Evolutionary conservation across 2,113 vertebrate genomes (phyloP), one percentile per base, ranked within the genome.

Genomic region (Henicopernis longicauda): DNA sequence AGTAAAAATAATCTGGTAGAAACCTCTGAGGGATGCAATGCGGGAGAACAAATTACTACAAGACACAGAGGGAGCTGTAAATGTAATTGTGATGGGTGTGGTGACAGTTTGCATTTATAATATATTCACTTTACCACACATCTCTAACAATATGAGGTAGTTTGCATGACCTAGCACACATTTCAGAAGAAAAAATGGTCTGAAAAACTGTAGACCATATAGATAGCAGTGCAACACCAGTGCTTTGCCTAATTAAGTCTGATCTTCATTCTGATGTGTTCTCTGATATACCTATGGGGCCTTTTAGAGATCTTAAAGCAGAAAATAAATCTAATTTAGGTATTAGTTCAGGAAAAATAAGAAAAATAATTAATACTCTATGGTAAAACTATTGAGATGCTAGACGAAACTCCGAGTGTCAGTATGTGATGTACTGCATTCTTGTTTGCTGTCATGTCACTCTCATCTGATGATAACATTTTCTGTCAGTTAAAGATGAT

Each of bases 1-100:
- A 88, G 79, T 86, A 96, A 97, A 97, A 96, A 90, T 96, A 97
- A 96, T 95, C 91, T 95, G 36, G n/a, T 88, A 78, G 94, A 93
- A 96, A 91, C 58, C 95, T 93, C 91, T 73, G 76, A 93, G 94
- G 93, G 89, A 88, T 77, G 84, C 89, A 91, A 29, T 67, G 71
- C 58, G 0, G 58, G 84, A 91, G 89, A 97, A 90, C 94, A 95
- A 97, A 96, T 97, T 93, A 95, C 94, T 97, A 93, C 90, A 97
- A 95, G 91, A 93, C 91, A 81, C 91, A 86, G 89, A 94, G 90
- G 94, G 89, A 96, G 94, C 93, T 90, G 93, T 90, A 96, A 95
- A 96, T 93, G 96, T 96, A 94, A 94, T 93, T 96, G 95, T 95
- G 93, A 93, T 94, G 82, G 94, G 92, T 86, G 87, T 85, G 82